Conservation (phyloP, 1,140 invertebrate genomes). For the Gerris buenoi region DNA sequence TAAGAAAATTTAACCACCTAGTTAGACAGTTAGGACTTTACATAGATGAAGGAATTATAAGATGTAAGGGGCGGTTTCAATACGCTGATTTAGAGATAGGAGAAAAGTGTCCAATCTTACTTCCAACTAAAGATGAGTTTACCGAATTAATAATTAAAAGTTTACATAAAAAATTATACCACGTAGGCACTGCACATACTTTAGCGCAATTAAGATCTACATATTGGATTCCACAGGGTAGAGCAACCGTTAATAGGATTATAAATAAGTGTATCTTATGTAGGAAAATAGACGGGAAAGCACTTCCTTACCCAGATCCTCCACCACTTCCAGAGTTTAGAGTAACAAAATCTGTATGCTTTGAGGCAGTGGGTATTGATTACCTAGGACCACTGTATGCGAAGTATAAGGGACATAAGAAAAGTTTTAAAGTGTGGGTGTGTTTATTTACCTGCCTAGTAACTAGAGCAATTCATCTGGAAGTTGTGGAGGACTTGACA, state of each 20-base stretch:
- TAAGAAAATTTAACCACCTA: background rate
- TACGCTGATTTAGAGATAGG: background rate
- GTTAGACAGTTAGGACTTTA: background rate
- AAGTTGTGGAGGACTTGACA: constrained; percentile 23
- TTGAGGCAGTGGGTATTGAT: constrained; percentile 21
- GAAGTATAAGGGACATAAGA: background rate
- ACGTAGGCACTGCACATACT: background rate
- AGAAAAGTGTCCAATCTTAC: background rate
- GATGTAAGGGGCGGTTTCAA: background rate
- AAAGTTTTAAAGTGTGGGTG: constrained; percentile 23
- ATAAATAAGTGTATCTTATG: constrained; percentile 5
- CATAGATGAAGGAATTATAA: background rate
- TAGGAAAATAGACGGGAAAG: background rate
- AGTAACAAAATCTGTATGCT: constrained; percentile 20
- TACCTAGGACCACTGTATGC: constrained; percentile 24
- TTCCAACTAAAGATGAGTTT: background rate
- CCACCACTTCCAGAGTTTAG: constrained; percentile 13
- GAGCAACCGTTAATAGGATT: background rate
- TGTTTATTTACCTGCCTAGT: constrained; percentile 28
- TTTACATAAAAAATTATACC: background rate
- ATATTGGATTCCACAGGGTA: constrained; percentile 3
- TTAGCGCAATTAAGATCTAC: background rate
- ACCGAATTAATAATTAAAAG: background rate
- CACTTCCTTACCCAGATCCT: background rate
- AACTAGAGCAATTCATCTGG: constrained; percentile 28